A percentile compares a stretch with the other conserved stretches of the same genome.
These are phyloP conservation scores for Canis aureus DNA, from an alignment of 2,113 vertebrate genomes.

Conservation along the genomic window DNA sequence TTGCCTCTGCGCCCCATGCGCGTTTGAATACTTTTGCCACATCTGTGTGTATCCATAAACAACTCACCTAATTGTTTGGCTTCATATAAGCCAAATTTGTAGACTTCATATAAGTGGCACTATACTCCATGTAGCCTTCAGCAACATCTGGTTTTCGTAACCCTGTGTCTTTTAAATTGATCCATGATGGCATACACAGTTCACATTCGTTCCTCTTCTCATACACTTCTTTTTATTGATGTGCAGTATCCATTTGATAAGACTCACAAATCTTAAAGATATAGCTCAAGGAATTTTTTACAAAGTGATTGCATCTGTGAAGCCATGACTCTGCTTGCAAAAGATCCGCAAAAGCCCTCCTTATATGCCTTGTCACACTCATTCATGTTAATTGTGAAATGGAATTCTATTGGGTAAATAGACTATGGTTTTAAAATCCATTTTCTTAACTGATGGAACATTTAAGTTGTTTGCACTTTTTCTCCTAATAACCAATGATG, in stretches of 20 bases:
- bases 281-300: not conserved
- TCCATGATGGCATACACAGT: not conserved
- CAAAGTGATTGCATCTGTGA: not conserved
- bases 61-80: not conserved
- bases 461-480: not conserved
- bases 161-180: not conserved
- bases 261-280: not conserved
- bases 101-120: not conserved
- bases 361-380: rapidly evolving
- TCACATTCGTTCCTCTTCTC: not conserved
- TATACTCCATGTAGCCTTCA: not conserved
- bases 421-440: not conserved
- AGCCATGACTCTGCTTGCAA: not conserved
- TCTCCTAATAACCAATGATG: not conserved
- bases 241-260: not conserved
- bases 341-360: not conserved
- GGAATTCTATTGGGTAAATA: not conserved
- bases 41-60: not conserved
- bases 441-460: not conserved
- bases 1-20: rapidly evolving
- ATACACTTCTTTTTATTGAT: not conserved
- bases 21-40: not conserved
- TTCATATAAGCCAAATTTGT: too few relatives aligned
- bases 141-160: not conserved
- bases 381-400: not conserved